Evolutionary conservation across 2,888 invertebrate genomes (phyloP), one percentile per base, ranked within the genome.

Genomic region (Campoplex capitator): DNA sequence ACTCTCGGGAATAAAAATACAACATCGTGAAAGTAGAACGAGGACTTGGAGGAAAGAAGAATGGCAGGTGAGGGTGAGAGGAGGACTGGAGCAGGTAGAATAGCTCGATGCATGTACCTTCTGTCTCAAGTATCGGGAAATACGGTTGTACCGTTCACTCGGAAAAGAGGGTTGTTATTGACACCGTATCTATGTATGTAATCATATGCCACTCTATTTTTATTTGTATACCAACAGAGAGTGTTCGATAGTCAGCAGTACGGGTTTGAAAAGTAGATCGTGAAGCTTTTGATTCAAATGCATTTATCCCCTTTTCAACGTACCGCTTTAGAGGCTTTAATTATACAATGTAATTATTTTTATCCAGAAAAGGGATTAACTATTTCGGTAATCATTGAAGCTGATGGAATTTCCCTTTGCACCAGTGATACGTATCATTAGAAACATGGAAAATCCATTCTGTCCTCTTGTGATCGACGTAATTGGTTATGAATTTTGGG

Each of bases 21-120:
- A 54, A 42, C 42, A 70, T 45, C 16, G 67, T 23, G 28, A 74
- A 67, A 65, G 23, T 67, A 74, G 42, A 81, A 56, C 67, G 54
- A 80, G 65, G 62, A 65, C 45, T 54, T 74, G 62, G 23, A 74
- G 65, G 48, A 78, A 67, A 28, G 13, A 65, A n/a, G 80, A 71
- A 54, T 42, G 58, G 0, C 11, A 18, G 71, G 65, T 32, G 42
- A 48, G 76, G 3, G 35, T n/a, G 45, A 38, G 18, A 13, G 11
- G 18, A 38, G 28, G 51, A 3, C 3, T 48, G 56, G 23, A 32
- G 62, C 18, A 62, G 62, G 76, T 62, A 58, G 42, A 38, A 58
- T 28, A 65, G 65, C 48, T 76, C 28, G 48, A 48, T 65, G 76
- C 42, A 38, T 68, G 78, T 67, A 68, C 65, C 23, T 68, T 54